These are phyloP conservation scores for Lepus oiostolus DNA, from an alignment of 2,797 vertebrate species.

Conservation along the genomic window DNA sequence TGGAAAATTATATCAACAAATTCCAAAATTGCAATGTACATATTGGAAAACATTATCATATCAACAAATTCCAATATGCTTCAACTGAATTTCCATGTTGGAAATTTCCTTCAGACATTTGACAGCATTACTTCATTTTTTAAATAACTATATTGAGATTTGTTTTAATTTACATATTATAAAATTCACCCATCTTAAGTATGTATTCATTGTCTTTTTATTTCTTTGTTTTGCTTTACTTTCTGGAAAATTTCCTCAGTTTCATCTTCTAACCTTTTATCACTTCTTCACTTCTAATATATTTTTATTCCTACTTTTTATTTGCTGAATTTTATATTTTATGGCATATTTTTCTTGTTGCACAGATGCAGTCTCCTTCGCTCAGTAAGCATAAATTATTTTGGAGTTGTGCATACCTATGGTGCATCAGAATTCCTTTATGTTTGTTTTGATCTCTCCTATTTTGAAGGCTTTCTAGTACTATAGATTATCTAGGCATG, in stretches of 20 bases:
- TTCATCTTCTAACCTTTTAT: neutral
- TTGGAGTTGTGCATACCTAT: neutral
- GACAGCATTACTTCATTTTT: neutral
- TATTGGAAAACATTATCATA: neutral
- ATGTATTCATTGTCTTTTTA: neutral
- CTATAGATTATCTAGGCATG: slow-evolving; percentile 44
- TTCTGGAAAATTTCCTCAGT: slow-evolving; percentile 37
- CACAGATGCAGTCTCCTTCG: neutral
- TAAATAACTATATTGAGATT: slow-evolving; percentile 9
- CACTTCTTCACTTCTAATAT: slow-evolving; percentile 6
- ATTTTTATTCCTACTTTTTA: slow-evolving; percentile 55
- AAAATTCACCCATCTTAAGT: slow-evolving; percentile 48
- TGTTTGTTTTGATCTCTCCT: slow-evolving; percentile 39
- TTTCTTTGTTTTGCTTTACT: slow-evolving; percentile 29
- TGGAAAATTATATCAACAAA: slow-evolving; percentile 8
- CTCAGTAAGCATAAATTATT: slow-evolving; percentile 54
- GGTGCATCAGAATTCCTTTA: neutral
- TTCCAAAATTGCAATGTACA: neutral
- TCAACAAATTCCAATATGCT: neutral
- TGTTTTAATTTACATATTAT: slow-evolving; percentile 17
- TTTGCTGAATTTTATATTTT: slow-evolving; percentile 39
- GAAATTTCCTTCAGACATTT: slow-evolving; percentile 42
- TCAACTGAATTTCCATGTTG: slow-evolving; percentile 12
- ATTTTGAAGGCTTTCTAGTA: neutral
- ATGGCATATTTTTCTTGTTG: slow-evolving; percentile 34